A percentile compares a stretch with the other conserved stretches of the same genome.
These are phyloP conservation scores for Lutjanus argentimaculatus DNA, from an alignment of 2,797 vertebrate species.

Conservation along the genomic window DNA sequence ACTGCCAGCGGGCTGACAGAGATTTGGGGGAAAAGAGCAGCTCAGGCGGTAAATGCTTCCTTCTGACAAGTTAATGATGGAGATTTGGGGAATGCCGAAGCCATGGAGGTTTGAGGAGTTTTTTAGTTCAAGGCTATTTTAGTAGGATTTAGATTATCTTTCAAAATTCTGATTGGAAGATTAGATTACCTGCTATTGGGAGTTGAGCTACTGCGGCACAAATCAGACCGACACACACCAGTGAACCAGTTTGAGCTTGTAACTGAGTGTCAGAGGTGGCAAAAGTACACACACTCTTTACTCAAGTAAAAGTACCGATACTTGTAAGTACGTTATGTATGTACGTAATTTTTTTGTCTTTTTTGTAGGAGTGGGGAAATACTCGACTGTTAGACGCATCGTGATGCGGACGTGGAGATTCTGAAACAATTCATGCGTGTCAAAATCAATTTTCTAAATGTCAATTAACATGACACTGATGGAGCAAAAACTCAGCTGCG, in stretches of 20 bases:
- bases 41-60: slow-evolving; percentile 46
- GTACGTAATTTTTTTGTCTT: no score
- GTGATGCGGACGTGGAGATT: no score
- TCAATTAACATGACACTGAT: no score
- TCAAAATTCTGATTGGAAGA: slow-evolving; percentile 39
- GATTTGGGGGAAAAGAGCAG: slow-evolving; percentile 19
- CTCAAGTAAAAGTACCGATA: no score
- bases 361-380: no score
- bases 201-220: slow-evolving; percentile 12
- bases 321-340: no score
- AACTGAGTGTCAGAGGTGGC: not conserved
- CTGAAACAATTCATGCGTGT: no score
- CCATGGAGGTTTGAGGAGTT: slow-evolving; percentile 28
- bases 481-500: no score
- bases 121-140: slow-evolving; percentile 55
- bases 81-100: slow-evolving; percentile 53
- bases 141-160: slow-evolving; percentile 47
- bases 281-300: no score
- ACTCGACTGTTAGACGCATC: no score
- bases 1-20: slow-evolving; percentile 44
- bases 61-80: slow-evolving; percentile 70
- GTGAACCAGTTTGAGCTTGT: slow-evolving; percentile 9
- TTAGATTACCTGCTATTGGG: slow-evolving; percentile 35
- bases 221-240: slow-evolving; percentile 1
- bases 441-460: no score